phyloP scores from a whole-genome alignment of 2,797 vertebrate species.

The Salarias fasciatus region DNA sequence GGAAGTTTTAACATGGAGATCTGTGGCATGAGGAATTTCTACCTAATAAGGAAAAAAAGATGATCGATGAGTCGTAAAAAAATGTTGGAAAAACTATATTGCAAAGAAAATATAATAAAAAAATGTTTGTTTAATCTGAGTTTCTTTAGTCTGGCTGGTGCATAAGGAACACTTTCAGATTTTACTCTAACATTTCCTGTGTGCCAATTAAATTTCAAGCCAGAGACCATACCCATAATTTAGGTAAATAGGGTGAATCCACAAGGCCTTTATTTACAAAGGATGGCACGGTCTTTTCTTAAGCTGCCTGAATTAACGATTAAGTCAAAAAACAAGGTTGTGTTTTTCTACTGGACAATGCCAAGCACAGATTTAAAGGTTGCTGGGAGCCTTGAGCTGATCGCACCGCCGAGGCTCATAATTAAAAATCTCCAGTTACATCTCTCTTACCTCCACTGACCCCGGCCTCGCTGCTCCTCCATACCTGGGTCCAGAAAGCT shows the following conservation, averaged over 20 bases:
- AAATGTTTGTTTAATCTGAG: too few species aligned
- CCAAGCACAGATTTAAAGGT: constrained; percentile 60
- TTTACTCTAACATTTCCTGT: constrained; percentile 33
- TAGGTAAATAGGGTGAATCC: constrained; percentile 53
- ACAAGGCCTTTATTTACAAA: constrained; percentile 59
- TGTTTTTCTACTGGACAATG: constrained; percentile 38
- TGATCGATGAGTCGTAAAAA: too few species aligned
- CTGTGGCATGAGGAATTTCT: too few species aligned
- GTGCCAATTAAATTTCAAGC: constrained; percentile 44
- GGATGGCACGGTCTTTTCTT: constrained; percentile 55
- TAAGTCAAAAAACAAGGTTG: constrained; percentile 46
- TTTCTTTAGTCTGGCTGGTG: too few species aligned
- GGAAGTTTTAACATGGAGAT: too few species aligned
- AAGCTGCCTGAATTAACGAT: constrained; percentile 60
- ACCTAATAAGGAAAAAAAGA: too few species aligned
- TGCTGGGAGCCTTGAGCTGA: constrained; percentile 46
- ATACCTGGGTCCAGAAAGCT: constrained; percentile 50
- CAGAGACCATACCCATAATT: constrained; percentile 55
- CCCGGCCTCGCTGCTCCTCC: constrained; percentile 46
- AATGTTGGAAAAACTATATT: too few species aligned
- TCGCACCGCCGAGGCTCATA: constrained; percentile 75
- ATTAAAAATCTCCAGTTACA: constrained; percentile 79
- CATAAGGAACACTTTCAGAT: too few species aligned
- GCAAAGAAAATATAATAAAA: too few species aligned
- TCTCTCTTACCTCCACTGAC: constrained; percentile 71